Evolutionary conservation across 2,888 invertebrate species (phyloP).

Genomic region (Hipparchia semele): DNA sequence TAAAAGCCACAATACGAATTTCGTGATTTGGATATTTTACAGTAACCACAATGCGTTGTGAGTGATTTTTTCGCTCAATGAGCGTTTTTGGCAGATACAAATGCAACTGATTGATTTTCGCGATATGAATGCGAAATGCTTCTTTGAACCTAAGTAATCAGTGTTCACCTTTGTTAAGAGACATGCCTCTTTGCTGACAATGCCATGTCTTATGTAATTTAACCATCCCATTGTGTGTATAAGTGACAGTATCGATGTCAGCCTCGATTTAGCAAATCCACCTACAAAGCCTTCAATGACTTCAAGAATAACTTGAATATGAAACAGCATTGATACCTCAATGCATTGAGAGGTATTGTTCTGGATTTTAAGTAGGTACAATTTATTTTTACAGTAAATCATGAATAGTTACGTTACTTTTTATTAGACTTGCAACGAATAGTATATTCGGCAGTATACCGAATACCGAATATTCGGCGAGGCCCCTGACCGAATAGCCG

Average conservation of each 20-base stretch:
- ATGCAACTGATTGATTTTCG: conserved; percentile 15
- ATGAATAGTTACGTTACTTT: too few relatives aligned
- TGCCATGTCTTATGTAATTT: conserved; percentile 63
- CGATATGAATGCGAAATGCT: conserved; percentile 47
- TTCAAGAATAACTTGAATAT: conserved; percentile 19
- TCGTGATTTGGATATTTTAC: too few relatives aligned
- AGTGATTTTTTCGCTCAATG: too few relatives aligned
- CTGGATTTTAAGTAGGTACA: background rate
- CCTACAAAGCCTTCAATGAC: conserved; percentile 25
- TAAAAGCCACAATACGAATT: too few relatives aligned
- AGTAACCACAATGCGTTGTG: too few relatives aligned
- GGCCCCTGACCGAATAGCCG: too few relatives aligned
- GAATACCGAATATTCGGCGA: too few relatives aligned
- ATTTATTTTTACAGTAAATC: too few relatives aligned
- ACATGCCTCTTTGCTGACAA: conserved; percentile 66
- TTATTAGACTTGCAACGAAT: too few relatives aligned
- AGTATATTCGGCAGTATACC: too few relatives aligned
- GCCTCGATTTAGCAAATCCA: conserved; percentile 26
- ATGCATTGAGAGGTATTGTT: background rate
- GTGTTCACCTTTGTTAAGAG: conserved; percentile 60
- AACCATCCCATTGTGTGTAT: conserved; percentile 56
- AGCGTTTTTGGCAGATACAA: too few relatives aligned
- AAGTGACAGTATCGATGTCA: conserved; percentile 33
- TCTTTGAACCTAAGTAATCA: conserved; percentile 51
- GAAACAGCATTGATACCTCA: background rate